Evolutionary conservation across 2,797 vertebrate species (phyloP).

Genomic region (Balearica regulorum): DNA sequence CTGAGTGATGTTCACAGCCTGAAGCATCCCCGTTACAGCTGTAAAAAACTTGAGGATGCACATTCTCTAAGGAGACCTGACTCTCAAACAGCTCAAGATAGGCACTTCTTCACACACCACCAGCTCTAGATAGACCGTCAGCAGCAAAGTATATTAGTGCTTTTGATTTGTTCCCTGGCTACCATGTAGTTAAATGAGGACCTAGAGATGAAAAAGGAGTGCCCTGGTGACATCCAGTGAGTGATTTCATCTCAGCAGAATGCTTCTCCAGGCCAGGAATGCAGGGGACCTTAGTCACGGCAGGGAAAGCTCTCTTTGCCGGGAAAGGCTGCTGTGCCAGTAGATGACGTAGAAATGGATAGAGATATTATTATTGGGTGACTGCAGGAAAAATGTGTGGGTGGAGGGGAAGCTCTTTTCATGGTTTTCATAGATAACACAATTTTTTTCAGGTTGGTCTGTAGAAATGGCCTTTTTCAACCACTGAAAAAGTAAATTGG

Average conservation of each 20-base stretch:
- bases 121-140: neutral
- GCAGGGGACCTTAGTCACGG: neutral
- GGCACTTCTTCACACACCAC: neutral
- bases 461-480: neutral
- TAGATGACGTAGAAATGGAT: neutral
- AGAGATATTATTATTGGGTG: neutral
- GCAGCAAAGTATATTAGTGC: neutral
- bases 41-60: neutral
- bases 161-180: neutral
- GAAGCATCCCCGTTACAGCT: neutral
- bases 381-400: neutral
- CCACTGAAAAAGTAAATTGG: neutral
- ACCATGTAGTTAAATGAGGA: slow-evolving; percentile 7
- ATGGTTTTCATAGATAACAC: neutral
- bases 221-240: neutral
- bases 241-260: slow-evolving; percentile 42
- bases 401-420: neutral
- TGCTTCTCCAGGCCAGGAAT: neutral
- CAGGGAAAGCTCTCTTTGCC: neutral
- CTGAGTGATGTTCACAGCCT: neutral
- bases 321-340: neutral
- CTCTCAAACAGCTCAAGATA: neutral
- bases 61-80: neutral
- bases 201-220: neutral
- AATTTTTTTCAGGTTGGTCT: neutral